A percentile compares a stretch with the other conserved stretches of the same genome.
Evolutionary conservation across 2,113 vertebrate species (phyloP).

Genomic region (Ciconia maguari): DNA sequence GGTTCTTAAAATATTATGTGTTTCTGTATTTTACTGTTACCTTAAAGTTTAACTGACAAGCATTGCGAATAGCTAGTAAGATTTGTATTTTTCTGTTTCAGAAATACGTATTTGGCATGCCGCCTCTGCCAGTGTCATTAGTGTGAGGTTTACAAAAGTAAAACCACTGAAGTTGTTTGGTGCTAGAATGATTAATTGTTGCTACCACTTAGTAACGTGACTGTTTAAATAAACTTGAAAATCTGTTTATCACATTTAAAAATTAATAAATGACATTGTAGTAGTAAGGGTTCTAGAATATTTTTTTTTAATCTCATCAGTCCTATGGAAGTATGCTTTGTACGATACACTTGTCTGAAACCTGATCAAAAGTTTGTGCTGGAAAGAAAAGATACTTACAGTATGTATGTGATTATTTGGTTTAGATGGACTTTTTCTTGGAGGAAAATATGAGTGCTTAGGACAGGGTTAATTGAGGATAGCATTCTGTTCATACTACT

Average conservation of each 20-base stretch:
- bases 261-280: background rate
- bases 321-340: background rate
- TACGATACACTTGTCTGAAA: background rate
- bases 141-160: background rate
- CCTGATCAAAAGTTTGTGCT: background rate
- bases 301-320: background rate
- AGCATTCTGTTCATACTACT: background rate
- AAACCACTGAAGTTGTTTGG: background rate
- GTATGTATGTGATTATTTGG: background rate
- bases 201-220: background rate
- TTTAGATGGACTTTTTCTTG: background rate
- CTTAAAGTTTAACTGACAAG: background rate
- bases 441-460: background rate
- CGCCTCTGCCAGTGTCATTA: background rate
- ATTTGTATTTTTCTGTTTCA: conserved; percentile 38
- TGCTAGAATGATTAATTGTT: background rate
- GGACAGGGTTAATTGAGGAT: background rate
- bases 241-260: background rate
- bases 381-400: background rate
- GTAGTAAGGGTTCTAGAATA: background rate
- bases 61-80: background rate
- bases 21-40: background rate
- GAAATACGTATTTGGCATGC: conserved; percentile 1
- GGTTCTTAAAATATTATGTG: background rate
- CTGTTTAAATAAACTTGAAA: background rate